Evolutionary conservation across 2,888 invertebrate species (phyloP).

Genomic region (Clostera curtula): DNA sequence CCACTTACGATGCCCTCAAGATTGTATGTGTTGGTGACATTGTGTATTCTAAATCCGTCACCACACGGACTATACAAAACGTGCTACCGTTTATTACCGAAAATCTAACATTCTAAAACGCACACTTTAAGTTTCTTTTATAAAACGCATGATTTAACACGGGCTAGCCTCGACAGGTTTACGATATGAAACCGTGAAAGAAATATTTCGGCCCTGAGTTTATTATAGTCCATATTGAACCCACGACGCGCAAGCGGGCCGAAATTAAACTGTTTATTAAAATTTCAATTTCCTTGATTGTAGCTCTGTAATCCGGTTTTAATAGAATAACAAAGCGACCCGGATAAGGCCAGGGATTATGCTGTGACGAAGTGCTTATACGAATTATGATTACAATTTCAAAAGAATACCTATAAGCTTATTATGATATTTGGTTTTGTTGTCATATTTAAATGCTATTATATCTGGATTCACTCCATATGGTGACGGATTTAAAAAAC

Average conservation of each 20-base stretch:
- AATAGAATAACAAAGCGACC: conserved; percentile 25
- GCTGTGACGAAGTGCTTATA: conserved; percentile 11
- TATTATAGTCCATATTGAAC: conserved; percentile 26
- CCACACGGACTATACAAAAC: no score
- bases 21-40: no score
- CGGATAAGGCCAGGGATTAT: conserved; percentile 22
- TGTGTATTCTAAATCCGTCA: no score
- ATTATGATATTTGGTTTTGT: no score
- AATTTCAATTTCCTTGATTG: conserved; percentile 35
- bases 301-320: conserved; percentile 21
- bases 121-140: conserved; percentile 21
- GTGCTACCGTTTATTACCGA: no score
- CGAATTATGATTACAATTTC: conserved; percentile 20
- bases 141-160: conserved; percentile 40
- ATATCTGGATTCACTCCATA: no score
- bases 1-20: no score
- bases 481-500: no score
- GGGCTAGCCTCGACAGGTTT: conserved; percentile 41
- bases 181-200: conserved; percentile 37
- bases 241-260: conserved; percentile 14
- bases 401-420: conserved; percentile 4
- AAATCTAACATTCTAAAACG: no score
- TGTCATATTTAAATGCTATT: no score
- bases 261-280: conserved; percentile 33
- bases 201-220: conserved; percentile 25